Conservation (phyloP, 2,888 invertebrate genomes). For the Caenorhabditis panamensis region DNA sequence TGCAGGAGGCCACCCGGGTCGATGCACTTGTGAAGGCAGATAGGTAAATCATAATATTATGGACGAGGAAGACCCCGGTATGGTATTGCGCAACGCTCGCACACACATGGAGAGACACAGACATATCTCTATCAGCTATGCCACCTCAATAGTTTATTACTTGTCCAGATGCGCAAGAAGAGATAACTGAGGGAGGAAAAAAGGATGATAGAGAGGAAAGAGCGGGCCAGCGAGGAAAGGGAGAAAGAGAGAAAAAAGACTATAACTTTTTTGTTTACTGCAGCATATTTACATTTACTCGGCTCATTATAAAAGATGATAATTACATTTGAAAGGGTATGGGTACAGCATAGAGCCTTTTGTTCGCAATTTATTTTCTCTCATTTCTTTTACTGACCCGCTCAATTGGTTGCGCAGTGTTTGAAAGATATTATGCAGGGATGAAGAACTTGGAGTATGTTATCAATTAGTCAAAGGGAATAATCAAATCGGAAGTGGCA, state of each 20-base stretch:
- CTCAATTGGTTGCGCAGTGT: not conserved
- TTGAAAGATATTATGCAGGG: not conserved
- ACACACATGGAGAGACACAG: slow-evolving; percentile 38
- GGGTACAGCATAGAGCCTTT: not conserved
- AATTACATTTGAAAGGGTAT: slow-evolving; percentile 11
- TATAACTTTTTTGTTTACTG: slow-evolving; percentile 11
- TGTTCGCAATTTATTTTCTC: not conserved
- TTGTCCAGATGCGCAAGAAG: slow-evolving; percentile 37
- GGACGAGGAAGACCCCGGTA: slow-evolving; percentile 42
- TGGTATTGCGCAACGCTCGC: slow-evolving; percentile 54
- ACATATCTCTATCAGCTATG: slow-evolving; percentile 56
- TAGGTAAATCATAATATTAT: slow-evolving; percentile 62
- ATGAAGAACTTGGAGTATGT: slow-evolving; percentile 15
- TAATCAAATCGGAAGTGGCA: slow-evolving; percentile 51
- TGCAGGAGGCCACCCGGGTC: slow-evolving; percentile 24
- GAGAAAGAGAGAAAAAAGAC: slow-evolving; percentile 16
- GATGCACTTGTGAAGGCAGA: slow-evolving; percentile 37
- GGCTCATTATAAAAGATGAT: slow-evolving; percentile 12
- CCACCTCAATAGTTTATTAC: slow-evolving; percentile 54
- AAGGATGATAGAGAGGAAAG: not conserved
- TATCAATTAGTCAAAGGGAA: slow-evolving; percentile 30
- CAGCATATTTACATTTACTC: not conserved
- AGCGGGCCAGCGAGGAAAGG: not conserved
- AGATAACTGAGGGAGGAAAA: slow-evolving; percentile 22
- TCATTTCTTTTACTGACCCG: not conserved